phyloP scores from a whole-genome alignment of 2,113 vertebrate species.

The Sapajus apella region DNA sequence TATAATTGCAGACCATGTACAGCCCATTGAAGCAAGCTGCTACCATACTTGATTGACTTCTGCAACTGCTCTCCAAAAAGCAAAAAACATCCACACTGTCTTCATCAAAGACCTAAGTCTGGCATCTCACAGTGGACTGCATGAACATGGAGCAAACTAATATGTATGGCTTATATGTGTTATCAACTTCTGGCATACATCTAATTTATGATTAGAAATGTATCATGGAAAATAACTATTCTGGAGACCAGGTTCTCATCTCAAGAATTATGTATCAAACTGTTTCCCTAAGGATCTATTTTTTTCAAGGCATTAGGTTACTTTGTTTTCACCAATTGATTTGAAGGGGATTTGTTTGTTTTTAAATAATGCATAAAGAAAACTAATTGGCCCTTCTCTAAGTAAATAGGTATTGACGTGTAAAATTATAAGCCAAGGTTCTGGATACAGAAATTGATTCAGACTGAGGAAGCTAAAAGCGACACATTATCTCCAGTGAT shows the following conservation, averaged over 20 bases:
- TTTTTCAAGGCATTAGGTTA: conserved; percentile 12
- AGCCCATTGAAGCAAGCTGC: background rate
- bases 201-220: background rate
- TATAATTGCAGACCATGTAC: background rate
- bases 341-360: conserved; percentile 11
- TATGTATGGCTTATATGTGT: background rate
- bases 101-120: background rate
- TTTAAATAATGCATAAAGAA: conserved; percentile 45
- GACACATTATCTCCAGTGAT: background rate
- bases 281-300: background rate
- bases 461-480: conserved; percentile 12
- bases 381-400: conserved; percentile 7
- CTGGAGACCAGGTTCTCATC: background rate
- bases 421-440: background rate
- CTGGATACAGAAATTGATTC: background rate
- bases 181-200: background rate
- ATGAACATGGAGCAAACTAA: background rate
- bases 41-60: background rate
- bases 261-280: background rate
- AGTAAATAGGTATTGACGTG: conserved; percentile 27
- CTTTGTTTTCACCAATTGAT: background rate
- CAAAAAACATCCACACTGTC: background rate
- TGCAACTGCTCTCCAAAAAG: background rate
- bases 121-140: background rate
- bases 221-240: background rate